phyloP scores from a whole-genome alignment of 2,797 vertebrate genomes.

The Cyclura pinguis region DNA sequence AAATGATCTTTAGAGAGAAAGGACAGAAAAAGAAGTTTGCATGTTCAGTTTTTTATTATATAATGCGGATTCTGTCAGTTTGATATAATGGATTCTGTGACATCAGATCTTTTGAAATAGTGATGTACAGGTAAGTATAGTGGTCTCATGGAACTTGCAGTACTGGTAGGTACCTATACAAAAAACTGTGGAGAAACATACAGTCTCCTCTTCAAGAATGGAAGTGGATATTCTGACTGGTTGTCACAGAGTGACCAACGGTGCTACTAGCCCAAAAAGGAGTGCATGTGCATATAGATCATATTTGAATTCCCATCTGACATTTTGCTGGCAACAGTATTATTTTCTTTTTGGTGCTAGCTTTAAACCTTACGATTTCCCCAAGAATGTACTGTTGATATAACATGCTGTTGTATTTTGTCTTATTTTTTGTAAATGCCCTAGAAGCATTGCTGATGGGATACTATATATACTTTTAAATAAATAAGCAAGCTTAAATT shows the following conservation, averaged over 20 bases:
- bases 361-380: background rate
- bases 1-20: background rate
- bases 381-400: background rate
- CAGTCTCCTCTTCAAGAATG: background rate
- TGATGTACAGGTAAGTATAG: slow-evolving; percentile 12
- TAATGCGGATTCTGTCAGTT: background rate
- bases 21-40: background rate
- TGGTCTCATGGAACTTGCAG: background rate
- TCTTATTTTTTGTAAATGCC: background rate
- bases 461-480: background rate
- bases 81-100: background rate
- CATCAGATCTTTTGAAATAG: slow-evolving; percentile 2
- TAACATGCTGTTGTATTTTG: background rate
- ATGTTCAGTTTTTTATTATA: background rate
- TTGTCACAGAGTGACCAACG: background rate
- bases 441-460: background rate
- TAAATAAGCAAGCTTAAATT: background rate
- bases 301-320: background rate
- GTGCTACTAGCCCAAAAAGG: background rate
- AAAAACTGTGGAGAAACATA: background rate
- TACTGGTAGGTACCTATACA: background rate
- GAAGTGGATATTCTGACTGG: background rate
- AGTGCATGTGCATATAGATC: background rate
- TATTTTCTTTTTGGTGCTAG: background rate
- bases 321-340: no score